Base-by-base conservation (phyloP, 2,888 invertebrate genomes). In the Scaptomyza caliginosa region DNA sequence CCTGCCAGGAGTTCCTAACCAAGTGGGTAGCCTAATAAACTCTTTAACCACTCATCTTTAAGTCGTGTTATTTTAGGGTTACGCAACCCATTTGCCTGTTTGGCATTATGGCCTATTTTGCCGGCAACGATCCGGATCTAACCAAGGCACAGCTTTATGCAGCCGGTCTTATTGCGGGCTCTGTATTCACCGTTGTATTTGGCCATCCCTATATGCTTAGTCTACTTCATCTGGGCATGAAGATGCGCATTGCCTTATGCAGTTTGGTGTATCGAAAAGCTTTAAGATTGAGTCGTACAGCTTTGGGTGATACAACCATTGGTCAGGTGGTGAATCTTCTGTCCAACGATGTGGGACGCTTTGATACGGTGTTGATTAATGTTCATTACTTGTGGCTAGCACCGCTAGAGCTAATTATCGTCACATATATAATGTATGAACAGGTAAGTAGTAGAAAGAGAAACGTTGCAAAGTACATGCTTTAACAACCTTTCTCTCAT, bases 351-450 rank as follows among this genome's bases (percentile, higher is more conserved):
- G 98, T 99, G 63, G 97, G 96, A 86, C 90, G 91, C 16, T 85
- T 91, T 34, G 91, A 91, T 77, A 74, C 84, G 52, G 96, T 96
- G 23, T 94, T 97, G 67, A 94, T 98, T 76, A 96, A 98, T 90
- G 91, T 97, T 2, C 98, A 98, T 91, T 98, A 96, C 90, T 92
- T 98, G 36, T 97, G 98, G 97, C 94, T 98, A 63, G 97, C 96
- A 0, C 96, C 98, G 0, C 88, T 97, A 6, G 96, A 97, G 78
- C 95, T 97, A 0, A 90, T 95, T 39, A 93, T 96, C 62, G 94
- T 97, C 67, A 94, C 96, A 1, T 95, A 94, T 88, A 93, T 98
- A 63, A 94, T 97, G 93, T 96, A 94, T 92, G 81, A 90, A 19
- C 93, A 94, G 90, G 93, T 93, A 26, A 90, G 91, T 66, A 16